phyloP scores from a whole-genome alignment of 53 echinoderm and acorn worm genomes.

The Pentamera pediparva region DNA sequence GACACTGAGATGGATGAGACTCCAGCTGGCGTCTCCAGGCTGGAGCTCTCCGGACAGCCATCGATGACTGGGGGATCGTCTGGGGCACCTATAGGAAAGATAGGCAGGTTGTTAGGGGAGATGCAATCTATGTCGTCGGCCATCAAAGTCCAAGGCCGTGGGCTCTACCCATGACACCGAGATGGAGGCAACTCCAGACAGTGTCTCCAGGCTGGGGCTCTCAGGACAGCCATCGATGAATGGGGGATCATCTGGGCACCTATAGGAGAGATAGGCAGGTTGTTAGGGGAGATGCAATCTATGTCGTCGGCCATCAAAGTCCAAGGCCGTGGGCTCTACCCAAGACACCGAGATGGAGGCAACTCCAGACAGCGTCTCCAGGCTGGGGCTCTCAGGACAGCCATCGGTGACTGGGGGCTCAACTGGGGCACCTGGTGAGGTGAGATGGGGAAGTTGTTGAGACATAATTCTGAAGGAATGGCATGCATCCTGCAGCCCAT shows the following conservation, averaged over 20 bases:
- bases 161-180: too few species aligned
- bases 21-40: constrained; percentile 28
- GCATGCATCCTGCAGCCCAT: too few species aligned
- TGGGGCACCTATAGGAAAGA: constrained; percentile 14
- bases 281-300: background rate
- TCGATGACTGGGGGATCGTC: constrained; percentile 2
- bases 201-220: too few species aligned
- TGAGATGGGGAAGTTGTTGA: too few species aligned
- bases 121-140: too few species aligned
- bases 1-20: constrained; percentile 24
- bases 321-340: constrained; percentile 46
- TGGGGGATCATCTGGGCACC: too few species aligned
- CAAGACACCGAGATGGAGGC: constrained; percentile 40
- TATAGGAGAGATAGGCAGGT: too few species aligned
- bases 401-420: background rate
- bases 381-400: constrained; percentile 34
- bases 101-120: too few species aligned
- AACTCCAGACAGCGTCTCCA: constrained; percentile 34
- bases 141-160: too few species aligned
- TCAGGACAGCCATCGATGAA: constrained; percentile 54
- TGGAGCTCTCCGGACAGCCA: constrained; percentile 35
- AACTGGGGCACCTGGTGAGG: constrained; percentile 14
- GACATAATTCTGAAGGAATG: too few species aligned
- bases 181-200: too few species aligned
- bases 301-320: constrained; percentile 43